Base-by-base conservation (phyloP, 2,888 invertebrate species). In the Pyrgus malvae region DNA sequence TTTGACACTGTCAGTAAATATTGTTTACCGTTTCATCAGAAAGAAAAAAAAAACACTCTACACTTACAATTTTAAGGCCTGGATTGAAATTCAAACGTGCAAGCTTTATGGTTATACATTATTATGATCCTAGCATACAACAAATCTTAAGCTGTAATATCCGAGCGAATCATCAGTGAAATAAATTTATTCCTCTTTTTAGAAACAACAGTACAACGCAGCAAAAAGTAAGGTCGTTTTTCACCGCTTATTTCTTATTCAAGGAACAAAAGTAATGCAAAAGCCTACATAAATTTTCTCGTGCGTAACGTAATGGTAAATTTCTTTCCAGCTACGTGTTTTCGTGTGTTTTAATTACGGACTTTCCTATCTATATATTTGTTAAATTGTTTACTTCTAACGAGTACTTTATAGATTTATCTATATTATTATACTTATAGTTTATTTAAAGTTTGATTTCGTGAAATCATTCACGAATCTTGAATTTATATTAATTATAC, bases 221-320 rank as follows among this genome's bases (percentile, higher is more conserved):
- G 33, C 51, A 38, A 40, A 37, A 57, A 53, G 42, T 31, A 27
- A 37, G 37, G 42, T 29, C 48, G 48, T 41, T 53, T 44, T 44
- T 46, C 41, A 27, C 27, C 12, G 19, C 50, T 33, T 35, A 53
- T 31, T 53, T 48, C 23, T 37, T 42, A 53, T 46, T 54, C 49
- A 55, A 61, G 58, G 57, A 59, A 64, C 60, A 61, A 62, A 62
- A 60, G 62, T 61, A 59, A 60, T 57, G 64, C 56, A 59, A 62
- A 56, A 56, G 59, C 42, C 59, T 59, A 58, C 50, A 64, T 65
- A 65, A 65, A 65, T 65, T 59, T 59, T 53, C 48, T 51, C 53
- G 37, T 56, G 59, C 57, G 41, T 41, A 50, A 56, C 58, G 50
- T 61, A 63, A 62, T 54, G 61, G 56, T 48, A 60, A 55, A 59